Conservation (phyloP, 2,113 vertebrate species). For the Thunnus thynnus region DNA sequence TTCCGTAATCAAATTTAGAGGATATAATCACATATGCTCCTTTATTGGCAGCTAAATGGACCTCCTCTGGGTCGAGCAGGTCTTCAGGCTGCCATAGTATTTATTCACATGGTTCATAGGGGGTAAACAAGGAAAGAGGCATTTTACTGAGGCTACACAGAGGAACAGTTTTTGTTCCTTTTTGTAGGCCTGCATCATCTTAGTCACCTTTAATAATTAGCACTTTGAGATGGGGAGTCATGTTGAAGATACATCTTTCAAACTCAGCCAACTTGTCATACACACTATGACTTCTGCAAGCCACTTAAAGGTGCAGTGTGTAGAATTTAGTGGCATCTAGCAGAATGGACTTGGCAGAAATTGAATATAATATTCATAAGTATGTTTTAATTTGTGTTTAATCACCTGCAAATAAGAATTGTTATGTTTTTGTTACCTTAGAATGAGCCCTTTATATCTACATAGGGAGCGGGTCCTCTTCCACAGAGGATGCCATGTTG, state of each 20-base stretch:
- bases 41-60: conserved; percentile 49
- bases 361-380: too few relatives aligned
- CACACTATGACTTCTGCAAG: not conserved
- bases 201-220: not conserved
- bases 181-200: not conserved
- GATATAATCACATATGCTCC: conserved; percentile 49
- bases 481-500: too few relatives aligned
- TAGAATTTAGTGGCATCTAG: too few relatives aligned
- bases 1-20: conserved; percentile 52
- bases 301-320: too few relatives aligned
- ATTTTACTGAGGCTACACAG: not conserved
- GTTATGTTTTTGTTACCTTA: too few relatives aligned
- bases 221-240: not conserved
- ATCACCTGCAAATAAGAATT: too few relatives aligned
- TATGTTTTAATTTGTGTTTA: too few relatives aligned
- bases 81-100: not conserved
- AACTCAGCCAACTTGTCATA: too few relatives aligned
- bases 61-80: conserved; percentile 26
- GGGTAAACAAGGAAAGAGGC: not conserved
- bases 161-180: not conserved
- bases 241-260: not conserved
- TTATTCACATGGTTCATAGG: not conserved
- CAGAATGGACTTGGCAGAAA: too few relatives aligned
- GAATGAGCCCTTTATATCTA: too few relatives aligned
- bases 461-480: too few relatives aligned